These are phyloP conservation scores for Drusus annulatus DNA, from an alignment of 1,140 invertebrate genomes.

Conservation along the genomic window DNA sequence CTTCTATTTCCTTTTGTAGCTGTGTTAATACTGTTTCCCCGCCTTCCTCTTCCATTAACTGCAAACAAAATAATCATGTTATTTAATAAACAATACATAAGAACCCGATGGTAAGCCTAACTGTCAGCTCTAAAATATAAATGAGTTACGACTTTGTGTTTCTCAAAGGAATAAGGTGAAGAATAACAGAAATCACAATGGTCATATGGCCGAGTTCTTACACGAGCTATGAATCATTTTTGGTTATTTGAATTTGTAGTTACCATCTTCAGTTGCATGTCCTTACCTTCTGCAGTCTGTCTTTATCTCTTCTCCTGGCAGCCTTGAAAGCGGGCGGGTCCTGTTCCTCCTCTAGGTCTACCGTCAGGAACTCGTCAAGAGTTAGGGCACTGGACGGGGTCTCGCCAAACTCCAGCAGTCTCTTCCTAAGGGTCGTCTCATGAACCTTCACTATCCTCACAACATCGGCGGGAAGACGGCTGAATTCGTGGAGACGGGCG, in stretches of 20 bases:
- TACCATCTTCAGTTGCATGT: too few species aligned
- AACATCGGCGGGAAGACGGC: conserved; percentile 88
- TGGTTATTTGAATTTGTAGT: too few species aligned
- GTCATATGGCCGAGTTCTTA: too few species aligned
- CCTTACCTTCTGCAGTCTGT: conserved; percentile 82
- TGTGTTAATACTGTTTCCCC: conserved; percentile 78
- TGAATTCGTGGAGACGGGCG: conserved; percentile 93
- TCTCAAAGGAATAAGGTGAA: too few species aligned
- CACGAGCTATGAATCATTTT: too few species aligned
- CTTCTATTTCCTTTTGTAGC: conserved; percentile 83
- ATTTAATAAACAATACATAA: background rate
- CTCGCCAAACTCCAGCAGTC: conserved; percentile 95
- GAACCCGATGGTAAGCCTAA: background rate
- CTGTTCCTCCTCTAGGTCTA: conserved; percentile 96
- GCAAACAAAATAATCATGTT: conserved; percentile 52
- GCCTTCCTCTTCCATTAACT: conserved; percentile 77
- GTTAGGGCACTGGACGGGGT: conserved; percentile 93
- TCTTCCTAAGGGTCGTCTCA: conserved; percentile 92
- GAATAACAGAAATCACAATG: too few species aligned
- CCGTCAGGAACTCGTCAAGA: conserved; percentile 96
- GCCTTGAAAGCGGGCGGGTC: conserved; percentile 96
- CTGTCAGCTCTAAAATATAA: too few species aligned
- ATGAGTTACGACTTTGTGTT: too few species aligned
- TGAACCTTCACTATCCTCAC: conserved; percentile 97
- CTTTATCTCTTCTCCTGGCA: conserved; percentile 88